Percentiles rank a stretch among this genome's conserved stretches.
These are phyloP conservation scores for Caenorhabditis imperialis DNA, from an alignment of 2,888 invertebrate species.

Conservation along the genomic window DNA sequence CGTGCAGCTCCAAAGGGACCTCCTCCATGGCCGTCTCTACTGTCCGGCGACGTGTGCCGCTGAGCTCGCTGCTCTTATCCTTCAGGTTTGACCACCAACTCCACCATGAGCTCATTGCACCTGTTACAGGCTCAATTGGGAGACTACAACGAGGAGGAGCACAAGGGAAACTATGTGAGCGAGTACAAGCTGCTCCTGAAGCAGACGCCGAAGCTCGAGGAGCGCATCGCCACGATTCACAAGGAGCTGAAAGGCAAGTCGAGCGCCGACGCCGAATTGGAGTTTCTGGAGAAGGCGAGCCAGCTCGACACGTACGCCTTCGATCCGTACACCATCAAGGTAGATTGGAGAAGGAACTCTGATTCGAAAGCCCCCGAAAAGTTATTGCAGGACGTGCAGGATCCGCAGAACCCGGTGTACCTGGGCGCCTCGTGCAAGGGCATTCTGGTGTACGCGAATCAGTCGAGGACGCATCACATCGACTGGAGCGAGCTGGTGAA, in stretches of 20 bases:
- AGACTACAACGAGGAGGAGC: slow-evolving; percentile 90
- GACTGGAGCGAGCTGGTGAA: slow-evolving; percentile 85
- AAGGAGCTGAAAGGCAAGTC: slow-evolving; percentile 89
- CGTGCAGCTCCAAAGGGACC: slow-evolving; percentile 92
- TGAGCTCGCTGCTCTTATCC: slow-evolving; percentile 71
- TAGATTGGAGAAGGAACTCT: slow-evolving; percentile 78
- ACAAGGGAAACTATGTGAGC: slow-evolving; percentile 88
- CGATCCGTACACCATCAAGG: slow-evolving; percentile 97
- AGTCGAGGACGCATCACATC: slow-evolving; percentile 92
- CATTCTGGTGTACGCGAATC: slow-evolving; percentile 93
- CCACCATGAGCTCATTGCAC: too few relatives aligned
- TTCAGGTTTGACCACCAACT: slow-evolving; percentile 59
- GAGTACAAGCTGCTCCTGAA: slow-evolving; percentile 92
- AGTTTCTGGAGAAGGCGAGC: slow-evolving; percentile 91
- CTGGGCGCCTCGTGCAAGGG: slow-evolving; percentile 95
- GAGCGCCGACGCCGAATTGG: slow-evolving; percentile 89
- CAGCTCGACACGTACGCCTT: slow-evolving; percentile 96
- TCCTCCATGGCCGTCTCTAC: slow-evolving; percentile 93
- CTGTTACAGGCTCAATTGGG: slow-evolving; percentile 90
- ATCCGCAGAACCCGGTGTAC: slow-evolving; percentile 87
- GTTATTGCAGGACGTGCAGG: slow-evolving; percentile 86
- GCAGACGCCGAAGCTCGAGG: slow-evolving; percentile 92
- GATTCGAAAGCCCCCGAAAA: slow-evolving; percentile 8
- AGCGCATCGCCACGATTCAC: slow-evolving; percentile 92
- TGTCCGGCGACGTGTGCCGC: slow-evolving; percentile 83